Evolutionary conservation across 23 tunicate species (phyloP).

Genomic region (Halocynthia roretzi): DNA sequence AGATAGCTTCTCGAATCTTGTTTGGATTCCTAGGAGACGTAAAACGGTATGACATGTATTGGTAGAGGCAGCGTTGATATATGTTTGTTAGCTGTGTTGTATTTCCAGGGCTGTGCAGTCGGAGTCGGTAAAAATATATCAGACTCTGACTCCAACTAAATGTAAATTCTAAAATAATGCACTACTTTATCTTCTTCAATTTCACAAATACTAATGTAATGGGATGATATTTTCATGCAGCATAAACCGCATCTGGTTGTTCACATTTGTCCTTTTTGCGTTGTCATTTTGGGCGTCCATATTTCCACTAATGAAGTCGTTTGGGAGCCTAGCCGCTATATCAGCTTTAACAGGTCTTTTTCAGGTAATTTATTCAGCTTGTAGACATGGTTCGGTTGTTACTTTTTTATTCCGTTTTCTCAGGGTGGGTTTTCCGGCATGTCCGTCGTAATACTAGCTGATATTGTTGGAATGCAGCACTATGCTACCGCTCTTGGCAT

Average conservation of each 20-base stretch:
- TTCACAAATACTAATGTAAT: not conserved
- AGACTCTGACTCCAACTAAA: too few species aligned
- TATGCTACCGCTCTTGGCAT: conserved; percentile 81
- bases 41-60: conserved; percentile 28
- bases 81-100: too few species aligned
- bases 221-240: not conserved
- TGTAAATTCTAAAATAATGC: too few species aligned
- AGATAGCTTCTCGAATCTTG: conserved; percentile 47
- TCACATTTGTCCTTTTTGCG: conserved; percentile 44
- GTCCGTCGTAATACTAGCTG: conserved; percentile 75
- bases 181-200: not conserved
- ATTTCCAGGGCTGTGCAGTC: too few species aligned
- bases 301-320: conserved; percentile 50
- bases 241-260: conserved; percentile 70
- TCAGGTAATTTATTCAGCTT: conserved; percentile 35
- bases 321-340: conserved; percentile 46
- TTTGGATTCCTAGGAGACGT: conserved; percentile 83
- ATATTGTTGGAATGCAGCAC: conserved; percentile 54
- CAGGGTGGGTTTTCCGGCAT: conserved; percentile 94
- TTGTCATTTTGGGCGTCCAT: conserved; percentile 38
- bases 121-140: too few species aligned
- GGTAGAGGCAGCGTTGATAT: too few species aligned
- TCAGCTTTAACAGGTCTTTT: conserved; percentile 79
- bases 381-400: not conserved
- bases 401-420: not conserved